phyloP scores from a whole-genome alignment of 2,113 vertebrate species.

The Erpornis zantholeuca region DNA sequence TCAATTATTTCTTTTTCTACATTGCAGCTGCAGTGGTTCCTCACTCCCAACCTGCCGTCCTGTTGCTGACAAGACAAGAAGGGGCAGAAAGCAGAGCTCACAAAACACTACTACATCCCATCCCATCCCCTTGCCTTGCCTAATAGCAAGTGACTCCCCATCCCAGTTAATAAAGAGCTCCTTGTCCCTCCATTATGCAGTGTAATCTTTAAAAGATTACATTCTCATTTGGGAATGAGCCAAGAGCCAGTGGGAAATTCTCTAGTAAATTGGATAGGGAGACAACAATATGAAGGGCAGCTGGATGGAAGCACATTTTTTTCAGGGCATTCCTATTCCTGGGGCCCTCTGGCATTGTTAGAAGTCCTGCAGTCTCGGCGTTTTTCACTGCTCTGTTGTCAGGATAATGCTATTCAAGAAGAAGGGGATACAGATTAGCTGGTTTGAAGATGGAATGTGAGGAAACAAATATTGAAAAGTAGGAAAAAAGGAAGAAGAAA shows the following conservation, averaged over 20 bases:
- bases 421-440: constrained; percentile 30
- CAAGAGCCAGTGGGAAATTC: constrained; percentile 71
- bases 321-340: constrained; percentile 63
- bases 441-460: background rate
- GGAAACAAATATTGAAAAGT: background rate
- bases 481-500: background rate
- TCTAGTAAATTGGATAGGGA: constrained; percentile 64
- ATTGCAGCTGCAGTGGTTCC: constrained; percentile 3
- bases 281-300: constrained; percentile 61
- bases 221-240: constrained; percentile 68
- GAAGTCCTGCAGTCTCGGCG: constrained; percentile 25
- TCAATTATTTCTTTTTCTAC: background rate
- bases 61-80: background rate
- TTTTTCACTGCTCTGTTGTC: constrained; percentile 36
- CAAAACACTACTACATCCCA: background rate
- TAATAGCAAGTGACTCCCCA: constrained; percentile 61
- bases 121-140: constrained; percentile 36
- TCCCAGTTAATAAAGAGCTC: constrained; percentile 66
- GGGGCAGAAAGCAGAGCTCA: background rate
- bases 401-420: constrained; percentile 26
- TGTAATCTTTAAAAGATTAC: constrained; percentile 71
- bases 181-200: constrained; percentile 63
- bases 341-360: constrained; percentile 39
- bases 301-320: constrained; percentile 49
- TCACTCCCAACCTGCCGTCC: background rate